Conservation (phyloP, 2,888 invertebrate genomes). For the Thyatira batis region DNA sequence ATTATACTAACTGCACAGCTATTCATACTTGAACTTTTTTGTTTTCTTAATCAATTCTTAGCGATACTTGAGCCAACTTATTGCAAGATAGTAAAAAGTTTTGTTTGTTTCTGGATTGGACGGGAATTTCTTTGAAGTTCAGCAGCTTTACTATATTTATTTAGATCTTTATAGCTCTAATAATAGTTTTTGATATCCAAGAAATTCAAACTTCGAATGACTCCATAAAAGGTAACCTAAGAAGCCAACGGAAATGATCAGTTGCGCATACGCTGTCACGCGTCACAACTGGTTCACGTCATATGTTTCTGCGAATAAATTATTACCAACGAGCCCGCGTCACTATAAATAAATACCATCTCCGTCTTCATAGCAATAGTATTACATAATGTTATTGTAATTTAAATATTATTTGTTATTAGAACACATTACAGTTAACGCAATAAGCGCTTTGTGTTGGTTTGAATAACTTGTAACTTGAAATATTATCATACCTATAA, state of each 20-base stretch:
- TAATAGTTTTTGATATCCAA: not conserved
- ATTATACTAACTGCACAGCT: not conserved
- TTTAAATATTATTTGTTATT: not conserved
- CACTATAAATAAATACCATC: not conserved
- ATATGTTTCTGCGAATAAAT: not conserved
- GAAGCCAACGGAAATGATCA: not conserved
- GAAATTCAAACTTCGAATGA: not conserved
- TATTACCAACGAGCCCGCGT: not conserved
- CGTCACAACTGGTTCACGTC: not conserved
- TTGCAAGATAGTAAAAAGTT: not conserved
- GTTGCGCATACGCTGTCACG: not conserved
- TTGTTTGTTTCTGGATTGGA: not conserved
- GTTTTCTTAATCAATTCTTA: not conserved
- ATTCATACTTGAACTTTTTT: not conserved
- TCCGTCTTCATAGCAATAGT: not conserved
- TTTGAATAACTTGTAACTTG: too few relatives aligned
- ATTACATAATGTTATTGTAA: too few relatives aligned
- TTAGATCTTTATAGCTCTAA: not conserved
- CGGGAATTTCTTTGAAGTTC: not conserved
- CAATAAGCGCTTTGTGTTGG: too few relatives aligned
- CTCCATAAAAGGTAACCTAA: not conserved
- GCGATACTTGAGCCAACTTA: not conserved
- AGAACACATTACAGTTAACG: too few relatives aligned
- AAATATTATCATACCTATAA: too few relatives aligned
- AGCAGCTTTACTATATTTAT: not conserved